These are phyloP conservation scores for Metacarcinus magister DNA, from an alignment of 2,888 invertebrate genomes.

Conservation along the genomic window DNA sequence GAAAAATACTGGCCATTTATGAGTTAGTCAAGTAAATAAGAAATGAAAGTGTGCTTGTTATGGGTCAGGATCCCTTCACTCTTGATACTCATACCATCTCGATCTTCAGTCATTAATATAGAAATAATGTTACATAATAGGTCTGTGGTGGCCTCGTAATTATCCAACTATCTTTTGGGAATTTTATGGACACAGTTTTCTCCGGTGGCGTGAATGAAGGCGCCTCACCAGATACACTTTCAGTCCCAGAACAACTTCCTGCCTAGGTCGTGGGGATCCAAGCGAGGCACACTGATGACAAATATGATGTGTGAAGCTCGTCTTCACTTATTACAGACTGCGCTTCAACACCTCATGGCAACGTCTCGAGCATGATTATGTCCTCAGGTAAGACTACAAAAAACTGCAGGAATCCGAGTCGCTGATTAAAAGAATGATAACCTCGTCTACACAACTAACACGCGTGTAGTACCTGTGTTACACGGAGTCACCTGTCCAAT, in stretches of 20 bases:
- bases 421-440: neutral
- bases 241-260: neutral
- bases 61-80: neutral
- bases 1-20: neutral
- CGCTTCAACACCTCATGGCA: neutral
- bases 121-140: neutral
- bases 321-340: neutral
- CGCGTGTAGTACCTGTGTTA: neutral
- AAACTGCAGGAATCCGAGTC: neutral
- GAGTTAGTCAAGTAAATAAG: neutral
- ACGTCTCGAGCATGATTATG: neutral
- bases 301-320: neutral
- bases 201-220: neutral
- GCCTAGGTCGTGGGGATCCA: neutral
- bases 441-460: neutral
- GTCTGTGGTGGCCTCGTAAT: neutral
- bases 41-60: neutral
- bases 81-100: neutral
- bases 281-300: neutral
- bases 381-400: neutral
- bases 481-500: neutral
- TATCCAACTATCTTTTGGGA: neutral
- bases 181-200: neutral
- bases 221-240: constrained; percentile 10
- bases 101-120: neutral